Evolutionary conservation across 2,888 invertebrate species (phyloP).

Genomic region (Amitus sp.): DNA sequence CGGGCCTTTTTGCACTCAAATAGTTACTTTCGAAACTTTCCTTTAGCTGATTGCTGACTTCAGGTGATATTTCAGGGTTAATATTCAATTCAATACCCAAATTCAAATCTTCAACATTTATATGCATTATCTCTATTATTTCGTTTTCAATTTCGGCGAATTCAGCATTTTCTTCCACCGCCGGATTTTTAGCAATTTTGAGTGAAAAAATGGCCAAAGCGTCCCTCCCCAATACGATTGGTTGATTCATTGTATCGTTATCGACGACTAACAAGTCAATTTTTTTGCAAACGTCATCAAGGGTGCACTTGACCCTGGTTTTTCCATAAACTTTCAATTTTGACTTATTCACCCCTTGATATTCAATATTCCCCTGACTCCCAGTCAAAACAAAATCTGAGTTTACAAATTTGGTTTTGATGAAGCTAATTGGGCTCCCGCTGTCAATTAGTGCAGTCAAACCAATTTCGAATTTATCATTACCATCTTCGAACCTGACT

Average conservation of each 20-base stretch:
- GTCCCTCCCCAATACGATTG: conserved; percentile 7
- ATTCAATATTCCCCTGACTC: too few species aligned
- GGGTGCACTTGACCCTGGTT: background rate
- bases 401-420: conserved; percentile 2
- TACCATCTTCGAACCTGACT: background rate
- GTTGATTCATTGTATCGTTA: conserved; percentile 3
- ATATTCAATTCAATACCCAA: too few species aligned
- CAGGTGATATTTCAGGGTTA: too few species aligned
- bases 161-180: too few species aligned
- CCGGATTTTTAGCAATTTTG: too few species aligned
- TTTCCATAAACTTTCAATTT: background rate
- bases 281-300: background rate
- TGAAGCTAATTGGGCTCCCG: conserved; percentile 4
- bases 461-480: background rate
- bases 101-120: too few species aligned
- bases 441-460: background rate
- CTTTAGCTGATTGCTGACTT: too few species aligned
- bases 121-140: too few species aligned
- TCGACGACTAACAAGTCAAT: conserved; percentile 1
- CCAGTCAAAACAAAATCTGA: conserved; percentile 1
- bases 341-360: conserved; percentile 8
- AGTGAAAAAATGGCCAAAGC: too few species aligned
- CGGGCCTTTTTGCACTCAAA: too few species aligned
- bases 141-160: background rate
- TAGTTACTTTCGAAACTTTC: too few species aligned